Evolutionary conservation across 2,797 vertebrate species (phyloP).

Genomic region (Molothrus aeneus): DNA sequence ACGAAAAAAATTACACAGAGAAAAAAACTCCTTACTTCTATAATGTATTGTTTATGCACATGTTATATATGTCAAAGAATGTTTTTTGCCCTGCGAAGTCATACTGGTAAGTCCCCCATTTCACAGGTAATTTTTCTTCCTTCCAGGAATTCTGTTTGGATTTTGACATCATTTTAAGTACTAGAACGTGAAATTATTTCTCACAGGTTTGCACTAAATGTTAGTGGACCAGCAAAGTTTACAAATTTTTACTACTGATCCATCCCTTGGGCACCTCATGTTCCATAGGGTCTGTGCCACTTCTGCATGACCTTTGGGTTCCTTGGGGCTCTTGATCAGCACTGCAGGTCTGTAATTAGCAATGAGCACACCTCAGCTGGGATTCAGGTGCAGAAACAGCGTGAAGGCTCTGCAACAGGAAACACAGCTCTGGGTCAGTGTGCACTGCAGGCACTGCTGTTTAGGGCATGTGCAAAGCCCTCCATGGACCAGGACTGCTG

Average conservation of each 20-base stretch:
- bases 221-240: neutral
- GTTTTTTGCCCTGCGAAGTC: neutral
- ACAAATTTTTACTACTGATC: neutral
- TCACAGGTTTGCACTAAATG: neutral
- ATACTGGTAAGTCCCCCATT: neutral
- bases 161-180: neutral
- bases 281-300: neutral
- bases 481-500: fast-evolving
- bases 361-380: neutral
- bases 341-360: neutral
- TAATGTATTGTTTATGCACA: neutral
- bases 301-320: neutral
- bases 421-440: neutral
- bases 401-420: neutral
- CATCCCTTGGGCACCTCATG: neutral
- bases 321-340: neutral
- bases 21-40: neutral
- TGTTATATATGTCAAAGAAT: neutral
- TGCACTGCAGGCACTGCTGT: fast-evolving
- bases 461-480: neutral
- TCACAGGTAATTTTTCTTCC: neutral
- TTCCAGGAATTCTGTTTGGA: neutral
- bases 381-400: neutral
- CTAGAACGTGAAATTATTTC: neutral
- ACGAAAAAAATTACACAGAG: neutral